Evolutionary conservation across 2,113 vertebrate species (phyloP).

Genomic region (Hystrix cristata): DNA sequence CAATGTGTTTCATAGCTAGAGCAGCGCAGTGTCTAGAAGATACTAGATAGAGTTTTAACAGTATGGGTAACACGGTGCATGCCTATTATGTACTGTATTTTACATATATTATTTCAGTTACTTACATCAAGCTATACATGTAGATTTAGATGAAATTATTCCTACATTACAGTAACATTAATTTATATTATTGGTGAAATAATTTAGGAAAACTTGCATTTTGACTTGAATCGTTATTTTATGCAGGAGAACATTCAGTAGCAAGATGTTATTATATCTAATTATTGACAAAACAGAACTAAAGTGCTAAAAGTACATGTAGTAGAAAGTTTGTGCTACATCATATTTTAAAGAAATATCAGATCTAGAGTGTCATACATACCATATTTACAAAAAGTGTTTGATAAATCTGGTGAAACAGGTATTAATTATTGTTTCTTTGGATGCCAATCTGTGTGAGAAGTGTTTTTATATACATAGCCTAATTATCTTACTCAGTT

Average conservation of each 20-base stretch:
- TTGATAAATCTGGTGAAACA: constrained; percentile 6
- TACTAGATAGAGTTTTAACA: neutral
- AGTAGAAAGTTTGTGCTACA: neutral
- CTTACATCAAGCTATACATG: neutral
- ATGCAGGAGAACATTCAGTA: neutral
- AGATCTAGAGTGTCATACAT: neutral
- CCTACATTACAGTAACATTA: neutral
- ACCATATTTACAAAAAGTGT: neutral
- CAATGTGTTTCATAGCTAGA: neutral
- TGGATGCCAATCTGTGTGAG: neutral
- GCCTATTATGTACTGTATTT: neutral
- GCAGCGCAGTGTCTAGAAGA: neutral
- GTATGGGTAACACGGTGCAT: neutral
- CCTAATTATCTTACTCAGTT: neutral
- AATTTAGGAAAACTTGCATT: neutral
- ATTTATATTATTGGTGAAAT: neutral
- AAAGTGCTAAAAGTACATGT: neutral
- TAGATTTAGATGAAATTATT: neutral
- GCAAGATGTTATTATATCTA: neutral
- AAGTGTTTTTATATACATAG: neutral
- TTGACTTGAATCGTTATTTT: constrained; percentile 5
- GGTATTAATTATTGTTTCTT: neutral
- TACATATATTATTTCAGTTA: neutral
- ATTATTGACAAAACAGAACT: constrained; percentile 8
- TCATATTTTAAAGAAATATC: constrained; percentile 45